Evolutionary conservation across 2,113 vertebrate genomes (phyloP).

Genomic region (Stegostoma tigrinum): DNA sequence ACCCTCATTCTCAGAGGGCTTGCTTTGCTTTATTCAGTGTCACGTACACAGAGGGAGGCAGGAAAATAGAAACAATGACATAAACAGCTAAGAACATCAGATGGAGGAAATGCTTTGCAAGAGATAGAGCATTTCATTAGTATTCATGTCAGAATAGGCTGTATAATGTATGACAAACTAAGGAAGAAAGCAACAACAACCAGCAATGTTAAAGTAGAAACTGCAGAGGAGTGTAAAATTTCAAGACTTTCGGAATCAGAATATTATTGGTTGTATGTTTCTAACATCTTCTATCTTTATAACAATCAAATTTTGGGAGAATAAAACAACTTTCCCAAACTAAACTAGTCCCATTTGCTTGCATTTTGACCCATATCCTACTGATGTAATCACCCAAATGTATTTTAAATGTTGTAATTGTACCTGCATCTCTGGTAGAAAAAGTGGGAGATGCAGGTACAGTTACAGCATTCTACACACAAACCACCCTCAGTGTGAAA

Average conservation of each 20-base stretch:
- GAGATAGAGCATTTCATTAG: neutral
- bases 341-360: too few relatives aligned
- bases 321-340: neutral
- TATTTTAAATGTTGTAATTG: too few relatives aligned
- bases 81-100: neutral
- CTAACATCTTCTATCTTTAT: neutral
- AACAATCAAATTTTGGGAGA: neutral
- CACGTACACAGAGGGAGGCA: neutral
- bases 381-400: too few relatives aligned
- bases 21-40: too few relatives aligned
- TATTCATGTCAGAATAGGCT: neutral
- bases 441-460: too few relatives aligned
- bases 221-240: neutral
- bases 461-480: too few relatives aligned
- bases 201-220: neutral
- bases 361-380: too few relatives aligned
- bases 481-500: too few relatives aligned
- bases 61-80: neutral
- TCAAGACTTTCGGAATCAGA: neutral
- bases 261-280: neutral
- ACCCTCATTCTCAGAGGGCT: too few relatives aligned
- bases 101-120: neutral
- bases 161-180: neutral
- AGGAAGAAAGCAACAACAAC: neutral
- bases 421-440: too few relatives aligned